Evolutionary conservation across 2,113 vertebrate species (phyloP), one percentile per base, ranked within the genome.

Genomic region (Deroptyus accipitrinus): DNA sequence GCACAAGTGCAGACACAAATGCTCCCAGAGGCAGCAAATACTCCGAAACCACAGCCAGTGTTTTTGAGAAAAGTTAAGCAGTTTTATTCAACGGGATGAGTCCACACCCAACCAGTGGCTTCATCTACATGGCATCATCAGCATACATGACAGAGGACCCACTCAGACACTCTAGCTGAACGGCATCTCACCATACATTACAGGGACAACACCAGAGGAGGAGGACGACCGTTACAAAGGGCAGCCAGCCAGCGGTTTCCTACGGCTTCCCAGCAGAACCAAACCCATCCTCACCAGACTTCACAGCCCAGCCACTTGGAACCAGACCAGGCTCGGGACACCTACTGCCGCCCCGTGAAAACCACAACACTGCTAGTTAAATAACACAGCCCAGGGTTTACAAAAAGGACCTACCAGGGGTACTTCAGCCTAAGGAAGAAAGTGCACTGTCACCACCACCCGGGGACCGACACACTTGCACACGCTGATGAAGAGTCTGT

Each of bases 21-120:
- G 85, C 44, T 39, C 42, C n/a, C 5, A 0, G 27, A 64, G 35
- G 12, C 73, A 75, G 52, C n/a, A 35, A 46, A 61, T 8, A 59
- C 7, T 57, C 51, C 18, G 70, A 97, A 96, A 97, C 35, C 78
- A 97, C 94, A 94, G 18, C 11, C 27, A 35, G 25, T 3, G 5
- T 14, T 52, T 86, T 62, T 97, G 97, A 98, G 98, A 98, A 98
- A 98, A 98, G 97, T 97, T 97, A 98, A 98, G 97, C 97, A 90
- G 96, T 97, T 98, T 98, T 98, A 98, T 98, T 98, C 96, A 97
- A 98, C 79, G 68, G 97, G 97, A 97, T 92, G 97, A 98, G 97
- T 98, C 98, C 98, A 98, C 98, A 97, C 98, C 98, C 98, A 98
- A 98, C 98, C 98, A 98, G 98, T 98, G 98, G 98, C 97, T 98